A percentile compares a stretch with the other conserved stretches of the same genome.
These are phyloP conservation scores for Asteroscopus sphinx DNA, from an alignment of 2,888 invertebrate species.

Conservation along the genomic window DNA sequence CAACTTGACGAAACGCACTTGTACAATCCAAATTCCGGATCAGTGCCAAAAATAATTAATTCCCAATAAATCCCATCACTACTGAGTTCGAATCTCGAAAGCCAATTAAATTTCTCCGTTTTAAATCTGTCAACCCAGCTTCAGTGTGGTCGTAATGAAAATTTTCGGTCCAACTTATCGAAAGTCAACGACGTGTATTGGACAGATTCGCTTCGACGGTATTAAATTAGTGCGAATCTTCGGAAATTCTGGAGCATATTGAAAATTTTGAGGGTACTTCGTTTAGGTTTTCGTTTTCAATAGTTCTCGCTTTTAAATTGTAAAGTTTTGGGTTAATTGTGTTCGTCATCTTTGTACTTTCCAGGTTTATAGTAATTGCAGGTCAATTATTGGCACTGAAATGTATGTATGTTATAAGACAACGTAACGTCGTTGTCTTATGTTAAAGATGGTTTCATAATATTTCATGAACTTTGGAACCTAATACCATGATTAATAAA, in stretches of 20 bases:
- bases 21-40: conserved; percentile 18
- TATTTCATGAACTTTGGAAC: too few species aligned
- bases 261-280: conserved; percentile 32
- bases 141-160: conserved; percentile 53
- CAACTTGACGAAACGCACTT: conserved; percentile 8
- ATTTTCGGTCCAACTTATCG: conserved; percentile 54
- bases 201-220: conserved; percentile 48
- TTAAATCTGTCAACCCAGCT: conserved; percentile 59
- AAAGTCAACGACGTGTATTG: conserved; percentile 49
- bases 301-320: conserved; percentile 11
- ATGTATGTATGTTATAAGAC: too few species aligned
- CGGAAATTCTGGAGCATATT: conserved; percentile 39
- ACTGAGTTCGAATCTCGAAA: conserved; percentile 38
- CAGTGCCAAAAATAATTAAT: conserved; percentile 43
- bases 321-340: background rate
- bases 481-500: too few species aligned
- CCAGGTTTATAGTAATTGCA: too few species aligned
- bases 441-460: too few species aligned
- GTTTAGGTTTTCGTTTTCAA: conserved; percentile 12
- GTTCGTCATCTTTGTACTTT: background rate
- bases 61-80: conserved; percentile 45
- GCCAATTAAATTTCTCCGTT: conserved; percentile 64
- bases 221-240: conserved; percentile 57
- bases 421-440: too few species aligned
- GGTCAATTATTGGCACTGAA: too few species aligned